Conservation (phyloP, 2,797 vertebrate genomes). For the Sus cebifrons region DNA sequence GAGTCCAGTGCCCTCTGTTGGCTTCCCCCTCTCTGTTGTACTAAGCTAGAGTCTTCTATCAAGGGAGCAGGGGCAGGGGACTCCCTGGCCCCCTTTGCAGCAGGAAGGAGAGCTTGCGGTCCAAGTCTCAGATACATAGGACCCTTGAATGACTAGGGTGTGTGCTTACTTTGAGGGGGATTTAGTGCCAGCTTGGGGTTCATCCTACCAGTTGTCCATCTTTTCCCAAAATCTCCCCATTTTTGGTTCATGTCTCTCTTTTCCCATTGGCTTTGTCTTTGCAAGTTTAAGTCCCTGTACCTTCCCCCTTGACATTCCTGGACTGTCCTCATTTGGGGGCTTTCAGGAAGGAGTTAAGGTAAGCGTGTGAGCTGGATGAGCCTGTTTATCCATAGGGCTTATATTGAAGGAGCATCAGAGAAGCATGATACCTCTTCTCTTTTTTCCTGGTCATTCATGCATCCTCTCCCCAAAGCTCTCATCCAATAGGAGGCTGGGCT, state of each 20-base stretch:
- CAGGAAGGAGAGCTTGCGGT: not conserved
- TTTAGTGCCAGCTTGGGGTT: not conserved
- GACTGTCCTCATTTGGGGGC: not conserved
- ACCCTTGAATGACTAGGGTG: not conserved
- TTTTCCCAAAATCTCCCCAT: rapidly evolving
- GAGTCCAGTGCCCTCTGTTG: not conserved
- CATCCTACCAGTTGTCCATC: rapidly evolving
- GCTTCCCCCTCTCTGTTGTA: not conserved
- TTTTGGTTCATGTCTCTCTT: too few relatives aligned
- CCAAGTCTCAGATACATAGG: not conserved
- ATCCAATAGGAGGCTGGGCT: not conserved
- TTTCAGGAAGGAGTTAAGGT: not conserved
- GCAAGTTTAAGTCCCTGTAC: too few relatives aligned
- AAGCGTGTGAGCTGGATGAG: rapidly evolving
- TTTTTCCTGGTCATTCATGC: not conserved
- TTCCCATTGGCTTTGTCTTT: not conserved
- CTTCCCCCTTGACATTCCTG: not conserved
- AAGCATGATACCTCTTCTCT: not conserved
- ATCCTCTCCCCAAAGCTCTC: not conserved
- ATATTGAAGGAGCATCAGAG: not conserved
- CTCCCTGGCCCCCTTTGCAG: too few relatives aligned
- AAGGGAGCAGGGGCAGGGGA: not conserved
- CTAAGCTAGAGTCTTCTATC: not conserved
- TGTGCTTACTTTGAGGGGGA: not conserved
- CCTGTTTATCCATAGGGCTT: not conserved